Base-by-base conservation (phyloP, 2,797 vertebrate species). In the Syngnathus acus region DNA sequence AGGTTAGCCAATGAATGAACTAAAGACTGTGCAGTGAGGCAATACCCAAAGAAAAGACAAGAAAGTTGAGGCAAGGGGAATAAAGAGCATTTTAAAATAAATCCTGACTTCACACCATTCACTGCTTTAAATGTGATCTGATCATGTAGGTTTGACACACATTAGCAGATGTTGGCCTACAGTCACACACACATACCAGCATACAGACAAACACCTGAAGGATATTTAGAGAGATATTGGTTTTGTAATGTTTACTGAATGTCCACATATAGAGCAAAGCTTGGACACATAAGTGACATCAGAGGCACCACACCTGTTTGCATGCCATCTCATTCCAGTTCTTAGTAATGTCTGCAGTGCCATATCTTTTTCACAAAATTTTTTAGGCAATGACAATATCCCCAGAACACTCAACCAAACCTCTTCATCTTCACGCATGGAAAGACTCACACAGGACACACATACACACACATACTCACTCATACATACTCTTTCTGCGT, bases 131-230 rank as follows among this genome's bases (percentile, higher is more conserved):
- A 32, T 32, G 26, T 32, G 26, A 32, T 32, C 26, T 43, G 42
- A 43, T 43, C 10, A 43, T 43, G 42, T 43, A 11, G 19, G 51
- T 53, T 53, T 53, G 21, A 53, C 51, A n/a, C 9, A 53, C 21
- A 1, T n/a, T 50, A 16, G 14, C 19, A 1, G 48, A 50, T 17
- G 48, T 73, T 62, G 51, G 53, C 81, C 77, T 81, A 70, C 42
- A 17, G 62, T 21, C n/a, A n/a, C n/a, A n/a, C 9, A 2, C 37
- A 77, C 72, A 83, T 43, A 42, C 40, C 8, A 8, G 40, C 40
- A 42, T 42, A 43, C 81, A 84, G 84, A 86, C 83, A 79, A 57
- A 87, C 84, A 86, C 81, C 86, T 84, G 85, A 75, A 77, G 9
- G 42, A 43, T 43, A 43, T 43, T 43, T 43, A 11, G 42, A 43